Evolutionary conservation across 2,113 vertebrate genomes (phyloP).

Genomic region (Rynchops niger): DNA sequence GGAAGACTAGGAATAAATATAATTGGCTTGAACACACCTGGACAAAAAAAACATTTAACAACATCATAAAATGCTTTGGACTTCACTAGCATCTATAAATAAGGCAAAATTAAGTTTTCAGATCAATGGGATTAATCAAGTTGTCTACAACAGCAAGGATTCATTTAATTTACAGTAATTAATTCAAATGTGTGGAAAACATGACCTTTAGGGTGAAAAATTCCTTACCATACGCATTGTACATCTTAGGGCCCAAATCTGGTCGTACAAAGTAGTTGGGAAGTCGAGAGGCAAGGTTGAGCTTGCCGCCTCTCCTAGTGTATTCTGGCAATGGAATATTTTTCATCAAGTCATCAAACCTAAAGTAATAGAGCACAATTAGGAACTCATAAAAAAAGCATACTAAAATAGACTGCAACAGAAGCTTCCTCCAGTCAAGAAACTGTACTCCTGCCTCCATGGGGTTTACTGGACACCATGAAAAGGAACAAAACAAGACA

Average conservation of each 20-base stretch:
- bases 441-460: neutral
- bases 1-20: neutral
- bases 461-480: neutral
- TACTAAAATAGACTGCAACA: neutral
- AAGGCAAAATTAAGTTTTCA: neutral
- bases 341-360: slow-evolving; percentile 83
- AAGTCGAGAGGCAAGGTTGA: slow-evolving; percentile 80
- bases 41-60: neutral
- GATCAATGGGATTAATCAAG: neutral
- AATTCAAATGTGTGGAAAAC: neutral
- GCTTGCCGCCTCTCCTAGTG: slow-evolving; percentile 78
- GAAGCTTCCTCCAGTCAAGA: neutral
- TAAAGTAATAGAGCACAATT: slow-evolving; percentile 3
- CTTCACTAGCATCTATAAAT: neutral
- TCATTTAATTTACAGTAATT: neutral
- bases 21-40: neutral
- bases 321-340: slow-evolving; percentile 83
- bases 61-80: neutral
- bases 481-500: neutral
- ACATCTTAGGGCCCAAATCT: slow-evolving; percentile 83
- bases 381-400: neutral
- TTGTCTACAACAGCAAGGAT: neutral
- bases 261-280: slow-evolving; percentile 83
- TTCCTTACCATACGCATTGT: slow-evolving; percentile 81
- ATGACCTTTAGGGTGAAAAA: neutral